Evolutionary conservation across 2,888 invertebrate genomes (phyloP), one percentile per base, ranked within the genome.

Genomic region (Dynastes grantii): DNA sequence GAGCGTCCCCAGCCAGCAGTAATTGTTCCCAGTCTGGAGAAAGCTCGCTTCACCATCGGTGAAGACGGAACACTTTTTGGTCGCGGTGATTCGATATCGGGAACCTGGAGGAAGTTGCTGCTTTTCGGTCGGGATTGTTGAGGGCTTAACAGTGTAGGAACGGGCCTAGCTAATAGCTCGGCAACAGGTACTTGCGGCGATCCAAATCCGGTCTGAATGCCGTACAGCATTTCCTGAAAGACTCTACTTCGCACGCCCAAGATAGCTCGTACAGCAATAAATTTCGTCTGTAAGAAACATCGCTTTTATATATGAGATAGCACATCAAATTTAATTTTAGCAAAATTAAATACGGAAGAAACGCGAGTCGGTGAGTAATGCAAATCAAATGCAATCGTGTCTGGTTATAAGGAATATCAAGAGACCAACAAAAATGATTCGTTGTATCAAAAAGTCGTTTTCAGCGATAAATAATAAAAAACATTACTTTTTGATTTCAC

Each of bases 191-290:
- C 96, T 90, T 97, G 97, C 0, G 97, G 97, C 67, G 96, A 97
- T 2, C 97, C 97, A 87, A 97, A 97, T 75, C 97, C 97, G 0
- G 96, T 95, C 87, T 97, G 96, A 85, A 97, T 97, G 78, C 97
- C 97, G 88, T 97, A 97, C 71, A 97, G 90, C 97, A 97, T 97
- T 90, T 97, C 97, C 91, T 97, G 95, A 88, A 94, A 96, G n/a
- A 96, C 95, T 84, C 96, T 94, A 92, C 97, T 97, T 83, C 97
- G 91, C 0, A 97, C 97, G 67, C 97, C 97, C 78, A 97, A 90
- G 85, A 97, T 97, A 49, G 97, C 97, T 84, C 97, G 90, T 5
- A 97, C 97, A 1, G 97, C 97, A 83, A 96, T 96, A 85, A 97
- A 94, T 85, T 95, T 94, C 63, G 88, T 87, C 85, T 86, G 78